phyloP scores from a whole-genome alignment of 2,797 vertebrate genomes.

The Moxostoma hubbsi region DNA sequence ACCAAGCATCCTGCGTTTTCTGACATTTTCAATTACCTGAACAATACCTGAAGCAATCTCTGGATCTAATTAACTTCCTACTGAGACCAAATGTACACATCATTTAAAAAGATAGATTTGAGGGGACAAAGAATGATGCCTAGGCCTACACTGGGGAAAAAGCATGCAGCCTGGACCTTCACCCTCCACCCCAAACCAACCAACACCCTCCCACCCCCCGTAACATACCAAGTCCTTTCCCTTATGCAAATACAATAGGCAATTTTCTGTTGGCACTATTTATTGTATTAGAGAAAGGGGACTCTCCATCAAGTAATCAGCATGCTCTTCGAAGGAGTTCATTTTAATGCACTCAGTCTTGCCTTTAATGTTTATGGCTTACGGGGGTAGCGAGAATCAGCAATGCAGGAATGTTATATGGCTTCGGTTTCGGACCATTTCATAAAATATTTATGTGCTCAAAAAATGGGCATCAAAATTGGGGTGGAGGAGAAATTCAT shows the following conservation, averaged over 20 bases:
- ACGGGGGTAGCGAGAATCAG: constrained; percentile 88
- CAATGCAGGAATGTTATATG: constrained; percentile 96
- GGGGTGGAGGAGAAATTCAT: constrained; percentile 90
- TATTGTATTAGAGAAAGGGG: constrained; percentile 77
- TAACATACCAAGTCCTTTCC: constrained; percentile 52
- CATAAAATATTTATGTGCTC: constrained; percentile 96
- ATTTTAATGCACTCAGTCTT: constrained; percentile 99
- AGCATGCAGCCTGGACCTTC: background rate
- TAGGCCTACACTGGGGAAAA: constrained; percentile 31
- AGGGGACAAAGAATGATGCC: constrained; percentile 62
- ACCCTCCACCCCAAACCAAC: background rate
- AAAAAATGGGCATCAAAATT: constrained; percentile 96
- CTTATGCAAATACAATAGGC: constrained; percentile 68
- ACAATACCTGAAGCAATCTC: constrained; percentile 86
- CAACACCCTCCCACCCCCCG: constrained; percentile 30
- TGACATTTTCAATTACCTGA: constrained; percentile 92
- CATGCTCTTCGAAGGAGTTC: constrained; percentile 94
- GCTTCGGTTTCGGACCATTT: constrained; percentile 95
- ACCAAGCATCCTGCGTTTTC: constrained; percentile 75
- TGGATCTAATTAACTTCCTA: constrained; percentile 91
- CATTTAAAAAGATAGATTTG: constrained; percentile 75
- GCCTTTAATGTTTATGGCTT: constrained; percentile 95
- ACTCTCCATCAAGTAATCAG: constrained; percentile 90
- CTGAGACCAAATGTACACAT: constrained; percentile 76
- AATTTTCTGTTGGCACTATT: constrained; percentile 46